Conservation (phyloP, 1,140 invertebrate species). For the Diorhabda carinulata region DNA sequence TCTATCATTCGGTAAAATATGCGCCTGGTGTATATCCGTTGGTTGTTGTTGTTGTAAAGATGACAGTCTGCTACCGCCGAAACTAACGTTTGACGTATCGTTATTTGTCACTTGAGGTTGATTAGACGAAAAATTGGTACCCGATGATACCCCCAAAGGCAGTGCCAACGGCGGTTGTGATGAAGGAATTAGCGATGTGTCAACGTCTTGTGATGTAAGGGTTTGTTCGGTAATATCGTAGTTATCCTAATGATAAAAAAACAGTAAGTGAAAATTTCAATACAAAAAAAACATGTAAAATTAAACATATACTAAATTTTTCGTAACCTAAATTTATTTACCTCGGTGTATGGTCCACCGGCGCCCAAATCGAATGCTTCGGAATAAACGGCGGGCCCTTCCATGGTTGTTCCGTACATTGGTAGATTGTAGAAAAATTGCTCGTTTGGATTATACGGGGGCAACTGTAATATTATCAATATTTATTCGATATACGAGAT, state of each 20-base stretch:
- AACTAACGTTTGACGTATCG: too few relatives aligned
- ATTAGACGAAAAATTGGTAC: too few relatives aligned
- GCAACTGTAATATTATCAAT: conserved; percentile 14
- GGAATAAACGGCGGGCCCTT: conserved; percentile 32
- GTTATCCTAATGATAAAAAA: conserved; percentile 7
- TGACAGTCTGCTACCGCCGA: too few relatives aligned
- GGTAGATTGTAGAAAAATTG: conserved; percentile 40
- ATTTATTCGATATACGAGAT: too few relatives aligned
- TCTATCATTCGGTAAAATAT: background rate
- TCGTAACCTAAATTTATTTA: background rate
- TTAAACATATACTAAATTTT: conserved; percentile 5
- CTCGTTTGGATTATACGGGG: conserved; percentile 17
- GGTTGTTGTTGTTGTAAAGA: too few relatives aligned
- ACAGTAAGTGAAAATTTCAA: background rate
- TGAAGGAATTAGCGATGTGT: too few relatives aligned
- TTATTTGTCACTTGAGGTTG: too few relatives aligned
- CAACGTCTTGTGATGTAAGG: conserved; percentile 7
- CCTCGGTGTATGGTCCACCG: conserved; percentile 24
- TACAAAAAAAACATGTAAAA: background rate
- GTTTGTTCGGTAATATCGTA: conserved; percentile 9
- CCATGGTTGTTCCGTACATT: conserved; percentile 35
- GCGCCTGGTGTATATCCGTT: too few relatives aligned
- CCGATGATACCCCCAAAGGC: too few relatives aligned
- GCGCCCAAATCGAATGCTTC: conserved; percentile 35
- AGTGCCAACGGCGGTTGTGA: too few relatives aligned